phyloP scores from a whole-genome alignment of 2,888 invertebrate genomes.

The Sarcophaga caerulescens region DNA sequence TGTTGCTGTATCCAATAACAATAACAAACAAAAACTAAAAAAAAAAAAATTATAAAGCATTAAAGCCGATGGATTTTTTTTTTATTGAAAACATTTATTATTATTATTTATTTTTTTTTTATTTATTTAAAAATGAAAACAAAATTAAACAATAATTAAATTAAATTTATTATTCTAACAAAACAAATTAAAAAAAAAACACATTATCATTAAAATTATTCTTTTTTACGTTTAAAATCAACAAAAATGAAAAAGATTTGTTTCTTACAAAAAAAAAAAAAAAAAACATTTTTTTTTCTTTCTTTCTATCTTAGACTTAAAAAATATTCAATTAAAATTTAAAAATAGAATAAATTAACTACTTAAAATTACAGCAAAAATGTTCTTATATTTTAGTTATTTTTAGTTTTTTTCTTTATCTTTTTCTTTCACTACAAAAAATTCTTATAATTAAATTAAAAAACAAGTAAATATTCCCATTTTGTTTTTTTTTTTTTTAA shows the following conservation, averaged over 20 bases:
- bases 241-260: constrained; percentile 47
- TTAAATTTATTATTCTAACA: constrained; percentile 62
- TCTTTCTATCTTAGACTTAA: constrained; percentile 31
- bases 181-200: constrained; percentile 47
- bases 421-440: constrained; percentile 61
- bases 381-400: constrained; percentile 45
- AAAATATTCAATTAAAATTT: constrained; percentile 33
- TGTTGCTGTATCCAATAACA: too few relatives aligned
- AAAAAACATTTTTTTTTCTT: constrained; percentile 19
- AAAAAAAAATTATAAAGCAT: not conserved
- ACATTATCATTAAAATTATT: constrained; percentile 67
- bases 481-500: constrained; percentile 10
- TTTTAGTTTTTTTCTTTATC: constrained; percentile 61
- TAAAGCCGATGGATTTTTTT: not conserved
- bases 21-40: not conserved
- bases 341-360: constrained; percentile 76
- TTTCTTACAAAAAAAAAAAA: constrained; percentile 50
- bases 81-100: constrained; percentile 53
- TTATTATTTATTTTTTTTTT: constrained; percentile 7
- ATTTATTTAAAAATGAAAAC: constrained; percentile 64
- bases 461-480: constrained; percentile 26
- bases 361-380: constrained; percentile 78
- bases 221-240: constrained; percentile 35
- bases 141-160: constrained; percentile 62
- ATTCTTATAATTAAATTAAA: constrained; percentile 49